phyloP scores from a whole-genome alignment of 2,888 invertebrate species.

The Rutpela maculata region DNA sequence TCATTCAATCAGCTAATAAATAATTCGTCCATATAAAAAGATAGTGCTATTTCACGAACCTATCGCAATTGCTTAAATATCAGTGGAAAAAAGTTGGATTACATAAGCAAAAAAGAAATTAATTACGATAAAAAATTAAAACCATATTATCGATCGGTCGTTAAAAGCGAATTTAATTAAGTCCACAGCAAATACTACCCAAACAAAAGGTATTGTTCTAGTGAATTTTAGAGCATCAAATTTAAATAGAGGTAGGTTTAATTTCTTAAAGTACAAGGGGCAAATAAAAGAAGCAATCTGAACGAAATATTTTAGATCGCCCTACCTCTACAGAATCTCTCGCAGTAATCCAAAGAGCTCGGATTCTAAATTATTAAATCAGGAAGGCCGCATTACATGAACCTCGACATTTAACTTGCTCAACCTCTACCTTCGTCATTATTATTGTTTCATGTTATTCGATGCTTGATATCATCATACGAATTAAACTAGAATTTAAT shows the following conservation, averaged over 20 bases:
- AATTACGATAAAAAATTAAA: not conserved
- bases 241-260: conserved; percentile 12
- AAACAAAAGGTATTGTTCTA: conserved; percentile 29
- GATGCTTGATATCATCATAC: not conserved
- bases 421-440: conserved; percentile 33
- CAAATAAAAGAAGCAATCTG: not conserved
- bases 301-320: not conserved
- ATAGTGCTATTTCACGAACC: not conserved
- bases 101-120: not conserved
- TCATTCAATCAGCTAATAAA: not conserved
- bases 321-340: not conserved
- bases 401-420: conserved; percentile 46
- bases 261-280: conserved; percentile 1
- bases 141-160: not conserved
- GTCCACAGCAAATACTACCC: not conserved
- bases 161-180: not conserved
- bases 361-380: not conserved
- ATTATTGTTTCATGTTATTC: not conserved
- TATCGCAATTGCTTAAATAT: not conserved
- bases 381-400: conserved; percentile 12
- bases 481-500: not conserved
- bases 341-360: conserved; percentile 3
- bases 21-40: not conserved
- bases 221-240: conserved; percentile 11
- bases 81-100: not conserved